phyloP scores from a whole-genome alignment of 2,888 invertebrate genomes.

The Hirtodrosophila alboralis region DNA sequence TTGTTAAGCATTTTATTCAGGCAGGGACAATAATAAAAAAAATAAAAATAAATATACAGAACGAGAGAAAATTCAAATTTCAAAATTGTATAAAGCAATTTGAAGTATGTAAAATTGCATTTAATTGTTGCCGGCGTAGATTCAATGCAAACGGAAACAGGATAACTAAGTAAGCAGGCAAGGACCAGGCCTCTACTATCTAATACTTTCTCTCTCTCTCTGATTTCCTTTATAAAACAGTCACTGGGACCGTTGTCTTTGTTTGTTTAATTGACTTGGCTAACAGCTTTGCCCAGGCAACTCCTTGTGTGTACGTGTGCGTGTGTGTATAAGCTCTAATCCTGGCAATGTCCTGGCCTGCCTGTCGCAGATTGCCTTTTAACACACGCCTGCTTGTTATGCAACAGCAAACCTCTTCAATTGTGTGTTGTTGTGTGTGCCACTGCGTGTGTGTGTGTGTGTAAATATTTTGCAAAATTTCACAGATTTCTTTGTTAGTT shows the following conservation, averaged over 20 bases:
- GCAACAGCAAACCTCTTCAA: slow-evolving; percentile 49
- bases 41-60: too few relatives aligned
- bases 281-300: slow-evolving; percentile 51
- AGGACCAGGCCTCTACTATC: slow-evolving; percentile 12
- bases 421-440: slow-evolving; percentile 1
- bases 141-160: slow-evolving; percentile 59
- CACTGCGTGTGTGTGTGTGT: slow-evolving; percentile 11
- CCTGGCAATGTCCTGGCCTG: slow-evolving; percentile 28
- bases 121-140: slow-evolving; percentile 75
- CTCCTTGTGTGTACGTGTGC: too few relatives aligned
- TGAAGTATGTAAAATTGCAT: slow-evolving; percentile 78
- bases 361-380: slow-evolving; percentile 55
- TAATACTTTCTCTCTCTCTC: neutral
- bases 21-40: too few relatives aligned
- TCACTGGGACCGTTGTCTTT: slow-evolving; percentile 62
- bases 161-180: slow-evolving; percentile 59
- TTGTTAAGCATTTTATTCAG: slow-evolving; percentile 6
- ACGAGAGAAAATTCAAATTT: slow-evolving; percentile 59
- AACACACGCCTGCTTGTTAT: slow-evolving; percentile 65
- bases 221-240: slow-evolving; percentile 51
- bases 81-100: slow-evolving; percentile 75
- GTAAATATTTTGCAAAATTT: slow-evolving; percentile 74
- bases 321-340: slow-evolving; percentile 18
- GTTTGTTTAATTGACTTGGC: slow-evolving; percentile 79
- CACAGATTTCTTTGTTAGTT: slow-evolving; percentile 71